A percentile compares a stretch with the other conserved stretches of the same genome.
These are phyloP conservation scores for Smithornis capensis DNA, from an alignment of 2,113 vertebrate genomes.

Conservation along the genomic window DNA sequence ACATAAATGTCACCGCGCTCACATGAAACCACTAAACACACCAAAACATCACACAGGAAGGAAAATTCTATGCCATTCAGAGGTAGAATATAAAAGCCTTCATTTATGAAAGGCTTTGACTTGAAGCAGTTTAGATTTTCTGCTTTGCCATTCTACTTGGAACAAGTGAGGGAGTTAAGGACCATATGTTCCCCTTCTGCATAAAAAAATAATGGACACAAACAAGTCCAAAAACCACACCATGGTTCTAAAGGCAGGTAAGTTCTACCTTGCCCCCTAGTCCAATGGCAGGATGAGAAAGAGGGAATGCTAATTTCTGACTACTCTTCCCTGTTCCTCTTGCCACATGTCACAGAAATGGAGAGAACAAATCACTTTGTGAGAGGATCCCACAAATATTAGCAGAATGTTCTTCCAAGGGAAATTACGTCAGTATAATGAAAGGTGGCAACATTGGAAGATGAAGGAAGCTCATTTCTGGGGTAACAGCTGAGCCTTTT, in stretches of 20 bases:
- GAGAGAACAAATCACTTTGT: background rate
- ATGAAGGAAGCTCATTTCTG: background rate
- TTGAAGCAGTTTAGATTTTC: constrained; percentile 37
- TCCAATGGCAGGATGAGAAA: background rate
- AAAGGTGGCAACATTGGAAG: background rate
- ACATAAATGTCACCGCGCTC: constrained; percentile 73
- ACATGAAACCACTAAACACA: constrained; percentile 58
- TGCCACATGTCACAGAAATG: background rate
- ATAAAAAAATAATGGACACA: background rate
- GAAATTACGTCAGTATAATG: background rate
- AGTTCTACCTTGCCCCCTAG: background rate
- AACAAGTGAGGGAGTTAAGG: background rate
- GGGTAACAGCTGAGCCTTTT: background rate
- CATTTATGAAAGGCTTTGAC: constrained; percentile 39
- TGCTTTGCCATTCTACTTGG: background rate
- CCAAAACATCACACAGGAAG: background rate
- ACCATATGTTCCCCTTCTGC: constrained; percentile 20
- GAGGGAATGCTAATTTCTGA: background rate
- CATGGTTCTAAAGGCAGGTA: background rate
- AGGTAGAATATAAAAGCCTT: constrained; percentile 21
- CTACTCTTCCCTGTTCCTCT: background rate
- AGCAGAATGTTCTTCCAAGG: background rate
- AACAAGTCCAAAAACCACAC: background rate
- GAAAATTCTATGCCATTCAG: background rate
- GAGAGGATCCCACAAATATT: background rate